These are phyloP conservation scores for Solea solea DNA, from an alignment of 2,113 vertebrate species.

Conservation along the genomic window DNA sequence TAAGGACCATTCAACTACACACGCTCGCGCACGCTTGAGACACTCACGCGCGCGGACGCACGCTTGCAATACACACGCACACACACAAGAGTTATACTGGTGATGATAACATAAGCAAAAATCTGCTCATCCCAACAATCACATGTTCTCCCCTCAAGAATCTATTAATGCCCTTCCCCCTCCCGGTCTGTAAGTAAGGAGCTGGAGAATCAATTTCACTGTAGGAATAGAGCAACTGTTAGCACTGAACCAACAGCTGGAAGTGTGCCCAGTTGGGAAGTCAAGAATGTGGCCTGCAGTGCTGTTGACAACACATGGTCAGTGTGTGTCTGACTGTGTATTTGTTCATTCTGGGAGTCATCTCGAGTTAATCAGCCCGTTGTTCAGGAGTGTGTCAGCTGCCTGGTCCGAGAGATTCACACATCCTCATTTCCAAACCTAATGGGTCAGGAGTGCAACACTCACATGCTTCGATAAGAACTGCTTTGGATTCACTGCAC, in stretches of 20 bases:
- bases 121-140: conserved; percentile 38
- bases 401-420: conserved; percentile 69
- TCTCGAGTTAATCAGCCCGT: conserved; percentile 69
- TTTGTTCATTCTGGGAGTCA: conserved; percentile 59
- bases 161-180: conserved; percentile 11
- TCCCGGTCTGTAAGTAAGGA: conserved; percentile 40
- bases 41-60: too few species aligned
- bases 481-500: conserved; percentile 51
- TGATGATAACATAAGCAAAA: conserved; percentile 3
- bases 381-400: conserved; percentile 75
- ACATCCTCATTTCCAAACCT: conserved; percentile 29
- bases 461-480: conserved; percentile 32
- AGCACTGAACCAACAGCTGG: conserved; percentile 58
- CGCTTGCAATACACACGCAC: neutral
- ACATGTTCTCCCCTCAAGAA: conserved; percentile 32
- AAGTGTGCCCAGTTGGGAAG: conserved; percentile 53
- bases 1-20: conserved; percentile 9
- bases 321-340: conserved; percentile 56
- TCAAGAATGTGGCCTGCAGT: conserved; percentile 68
- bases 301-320: conserved; percentile 70
- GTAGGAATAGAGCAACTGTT: conserved; percentile 59
- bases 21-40: conserved; percentile 4
- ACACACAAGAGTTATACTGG: conserved; percentile 4
- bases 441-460: conserved; percentile 30
- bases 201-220: conserved; percentile 51